These are phyloP conservation scores for Orthonevra nobilis DNA, from an alignment of 2,888 invertebrate genomes.

Conservation along the genomic window DNA sequence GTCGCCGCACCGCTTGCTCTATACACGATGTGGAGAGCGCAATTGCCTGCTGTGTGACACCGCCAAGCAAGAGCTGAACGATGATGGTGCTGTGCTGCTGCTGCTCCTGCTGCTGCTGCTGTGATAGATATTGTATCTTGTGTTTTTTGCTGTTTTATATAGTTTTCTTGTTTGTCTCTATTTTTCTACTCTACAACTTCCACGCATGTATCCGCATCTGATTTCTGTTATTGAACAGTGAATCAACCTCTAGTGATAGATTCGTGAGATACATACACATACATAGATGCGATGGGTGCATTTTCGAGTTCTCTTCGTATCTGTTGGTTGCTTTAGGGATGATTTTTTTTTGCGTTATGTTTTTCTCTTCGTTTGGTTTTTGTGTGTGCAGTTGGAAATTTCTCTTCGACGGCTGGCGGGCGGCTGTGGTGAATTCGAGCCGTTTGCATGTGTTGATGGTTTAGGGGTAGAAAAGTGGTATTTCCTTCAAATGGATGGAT, in stretches of 20 bases:
- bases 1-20: slow-evolving; percentile 4
- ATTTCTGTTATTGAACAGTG: slow-evolving; percentile 57
- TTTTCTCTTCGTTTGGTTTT: no score
- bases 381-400: no score
- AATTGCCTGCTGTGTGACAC: slow-evolving; percentile 65
- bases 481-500: neutral
- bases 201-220: no score
- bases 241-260: slow-evolving; percentile 26
- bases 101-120: slow-evolving; percentile 1
- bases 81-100: slow-evolving; percentile 20
- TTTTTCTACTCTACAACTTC: neutral
- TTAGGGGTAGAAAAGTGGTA: slow-evolving; percentile 3
- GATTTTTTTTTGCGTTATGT: no score
- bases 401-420: no score
- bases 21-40: slow-evolving; percentile 45
- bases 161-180: neutral
- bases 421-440: no score
- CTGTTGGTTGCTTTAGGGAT: no score
- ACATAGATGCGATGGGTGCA: no score
- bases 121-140: neutral
- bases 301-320: no score
- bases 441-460: no score
- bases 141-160: slow-evolving; percentile 6
- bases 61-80: slow-evolving; percentile 49
- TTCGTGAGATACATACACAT: slow-evolving; percentile 20